phyloP scores from a whole-genome alignment of 2,888 invertebrate genomes.

The Leucophenga maculata region DNA sequence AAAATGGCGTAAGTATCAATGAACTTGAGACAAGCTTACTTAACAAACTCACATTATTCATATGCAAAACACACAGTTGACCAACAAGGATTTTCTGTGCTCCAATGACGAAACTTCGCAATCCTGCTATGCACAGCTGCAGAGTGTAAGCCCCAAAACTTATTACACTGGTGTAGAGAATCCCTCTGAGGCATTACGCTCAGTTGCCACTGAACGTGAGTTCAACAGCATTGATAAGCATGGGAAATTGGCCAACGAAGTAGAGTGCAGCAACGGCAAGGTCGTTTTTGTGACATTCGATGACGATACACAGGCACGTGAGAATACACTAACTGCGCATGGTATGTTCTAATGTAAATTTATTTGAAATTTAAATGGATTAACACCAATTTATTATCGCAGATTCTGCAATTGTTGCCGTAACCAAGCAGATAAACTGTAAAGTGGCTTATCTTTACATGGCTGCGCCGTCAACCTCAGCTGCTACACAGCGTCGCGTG shows the following conservation, averaged over 20 bases:
- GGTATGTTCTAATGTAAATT: constrained; percentile 69
- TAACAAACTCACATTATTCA: not conserved
- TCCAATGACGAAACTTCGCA: constrained; percentile 65
- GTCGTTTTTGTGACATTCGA: constrained; percentile 76
- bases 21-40: constrained; percentile 6
- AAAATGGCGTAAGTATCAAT: constrained; percentile 72
- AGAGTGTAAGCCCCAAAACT: constrained; percentile 68
- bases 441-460: constrained; percentile 60
- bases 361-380: not conserved
- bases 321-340: constrained; percentile 74
- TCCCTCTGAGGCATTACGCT: constrained; percentile 75
- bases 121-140: constrained; percentile 71
- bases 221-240: constrained; percentile 52
- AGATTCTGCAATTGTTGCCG: constrained; percentile 75
- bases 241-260: constrained; percentile 53
- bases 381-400: not conserved
- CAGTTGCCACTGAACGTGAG: constrained; percentile 72
- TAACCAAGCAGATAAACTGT: constrained; percentile 73
- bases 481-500: constrained; percentile 49
- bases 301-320: constrained; percentile 75
- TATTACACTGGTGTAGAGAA: constrained; percentile 79
- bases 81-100: constrained; percentile 73
- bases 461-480: constrained; percentile 48
- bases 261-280: constrained; percentile 72
- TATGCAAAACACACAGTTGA: constrained; percentile 68